These are phyloP conservation scores for Dendrolimus punctatus DNA, from an alignment of 1,140 invertebrate genomes.

Conservation along the genomic window DNA sequence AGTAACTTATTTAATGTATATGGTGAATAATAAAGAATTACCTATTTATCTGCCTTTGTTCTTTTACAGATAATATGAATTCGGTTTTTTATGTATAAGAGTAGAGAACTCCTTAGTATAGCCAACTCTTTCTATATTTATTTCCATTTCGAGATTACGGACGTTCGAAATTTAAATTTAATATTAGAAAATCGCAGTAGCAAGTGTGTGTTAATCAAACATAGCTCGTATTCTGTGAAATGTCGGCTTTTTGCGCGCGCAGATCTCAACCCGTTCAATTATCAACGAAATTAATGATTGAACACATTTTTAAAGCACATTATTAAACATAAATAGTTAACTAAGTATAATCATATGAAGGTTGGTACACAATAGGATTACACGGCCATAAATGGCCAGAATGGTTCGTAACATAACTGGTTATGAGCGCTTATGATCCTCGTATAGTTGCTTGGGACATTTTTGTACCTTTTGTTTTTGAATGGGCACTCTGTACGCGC, in stretches of 20 bases:
- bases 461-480: constrained; percentile 62
- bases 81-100: too few species aligned
- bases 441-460: constrained; percentile 49
- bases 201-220: constrained; percentile 7
- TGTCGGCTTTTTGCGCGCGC: constrained; percentile 47
- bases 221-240: constrained; percentile 48
- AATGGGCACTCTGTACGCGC: constrained; percentile 52
- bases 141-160: too few species aligned
- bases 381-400: constrained; percentile 57
- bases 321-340: too few species aligned
- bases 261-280: constrained; percentile 60
- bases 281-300: constrained; percentile 67
- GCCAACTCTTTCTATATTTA: too few species aligned
- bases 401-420: constrained; percentile 34
- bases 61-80: too few species aligned
- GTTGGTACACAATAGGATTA: constrained; percentile 61
- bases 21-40: too few species aligned
- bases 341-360: constrained; percentile 5
- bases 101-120: too few species aligned
- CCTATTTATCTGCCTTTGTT: too few species aligned
- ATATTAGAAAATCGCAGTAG: too few species aligned
- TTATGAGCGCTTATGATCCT: constrained; percentile 64
- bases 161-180: too few species aligned
- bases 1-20: too few species aligned
- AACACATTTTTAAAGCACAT: constrained; percentile 47